A percentile compares a stretch with the other conserved stretches of the same genome.
Conservation (phyloP, 2,113 vertebrate genomes). For the Macheiramphus alcinus region DNA sequence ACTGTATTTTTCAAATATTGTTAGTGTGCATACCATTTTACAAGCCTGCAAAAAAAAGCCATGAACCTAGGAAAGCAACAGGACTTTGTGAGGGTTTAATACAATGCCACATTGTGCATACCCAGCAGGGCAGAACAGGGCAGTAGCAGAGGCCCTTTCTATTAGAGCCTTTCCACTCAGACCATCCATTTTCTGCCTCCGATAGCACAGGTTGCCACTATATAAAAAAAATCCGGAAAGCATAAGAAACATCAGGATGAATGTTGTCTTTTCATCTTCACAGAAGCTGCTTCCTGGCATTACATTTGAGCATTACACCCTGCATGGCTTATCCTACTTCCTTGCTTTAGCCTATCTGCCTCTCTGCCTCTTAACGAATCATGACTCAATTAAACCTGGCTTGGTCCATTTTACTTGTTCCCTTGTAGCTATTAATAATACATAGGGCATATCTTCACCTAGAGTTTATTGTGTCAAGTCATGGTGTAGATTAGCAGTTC, state of each 20-base stretch:
- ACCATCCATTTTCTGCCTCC: background rate
- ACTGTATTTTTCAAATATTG: background rate
- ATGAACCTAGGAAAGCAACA: background rate
- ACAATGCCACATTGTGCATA: background rate
- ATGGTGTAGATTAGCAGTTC: background rate
- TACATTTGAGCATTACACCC: background rate
- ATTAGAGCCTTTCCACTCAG: background rate
- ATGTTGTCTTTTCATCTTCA: slow-evolving; percentile 23
- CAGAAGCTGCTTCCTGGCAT: background rate
- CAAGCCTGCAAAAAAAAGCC: background rate
- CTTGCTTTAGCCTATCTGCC: background rate
- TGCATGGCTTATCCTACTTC: background rate
- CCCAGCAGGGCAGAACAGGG: background rate
- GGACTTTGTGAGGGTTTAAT: background rate
- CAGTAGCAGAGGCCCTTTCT: background rate
- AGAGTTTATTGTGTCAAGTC: background rate
- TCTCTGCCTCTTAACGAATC: background rate
- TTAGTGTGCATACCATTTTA: background rate
- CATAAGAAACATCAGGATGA: background rate
- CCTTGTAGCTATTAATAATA: background rate
- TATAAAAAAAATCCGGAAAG: background rate
- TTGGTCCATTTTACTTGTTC: background rate
- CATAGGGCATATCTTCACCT: background rate
- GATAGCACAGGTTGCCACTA: background rate
- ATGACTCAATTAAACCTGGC: background rate